Conservation (phyloP, 1,140 invertebrate species). For the Psix sp. region DNA sequence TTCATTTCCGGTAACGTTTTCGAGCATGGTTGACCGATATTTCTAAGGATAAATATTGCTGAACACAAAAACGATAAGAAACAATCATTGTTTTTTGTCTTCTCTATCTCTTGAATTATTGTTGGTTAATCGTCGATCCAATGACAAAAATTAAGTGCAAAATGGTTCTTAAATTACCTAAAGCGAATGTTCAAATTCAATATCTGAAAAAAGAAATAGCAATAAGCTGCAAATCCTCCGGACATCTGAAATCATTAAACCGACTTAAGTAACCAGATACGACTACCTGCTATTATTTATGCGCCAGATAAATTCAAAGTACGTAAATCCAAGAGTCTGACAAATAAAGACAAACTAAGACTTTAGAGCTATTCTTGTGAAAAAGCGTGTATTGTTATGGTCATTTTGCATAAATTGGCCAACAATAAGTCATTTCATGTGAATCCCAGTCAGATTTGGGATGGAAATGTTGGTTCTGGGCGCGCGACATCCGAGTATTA, state of each 20-base stretch:
- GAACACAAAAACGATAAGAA: no score
- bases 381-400: not conserved
- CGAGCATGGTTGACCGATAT: no score
- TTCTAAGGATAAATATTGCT: no score
- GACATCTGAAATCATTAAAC: conserved; percentile 25
- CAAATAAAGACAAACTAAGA: conserved; percentile 35
- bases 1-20: no score
- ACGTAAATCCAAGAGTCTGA: conserved; percentile 32
- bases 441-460: conserved; percentile 17
- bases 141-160: no score
- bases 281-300: conserved; percentile 18
- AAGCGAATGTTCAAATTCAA: conserved; percentile 1
- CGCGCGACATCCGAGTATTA: conserved; percentile 19
- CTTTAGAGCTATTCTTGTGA: not conserved
- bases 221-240: conserved; percentile 20
- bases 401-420: not conserved
- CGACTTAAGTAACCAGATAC: conserved; percentile 22
- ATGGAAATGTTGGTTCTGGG: conserved; percentile 20
- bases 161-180: no score
- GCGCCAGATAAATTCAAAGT: conserved; percentile 14
- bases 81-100: no score
- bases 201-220: not conserved
- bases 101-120: no score
- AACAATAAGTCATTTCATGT: conserved; percentile 11
- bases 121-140: no score